Conservation (phyloP, 2,113 vertebrate genomes). For the Brachyistius frenatus region DNA sequence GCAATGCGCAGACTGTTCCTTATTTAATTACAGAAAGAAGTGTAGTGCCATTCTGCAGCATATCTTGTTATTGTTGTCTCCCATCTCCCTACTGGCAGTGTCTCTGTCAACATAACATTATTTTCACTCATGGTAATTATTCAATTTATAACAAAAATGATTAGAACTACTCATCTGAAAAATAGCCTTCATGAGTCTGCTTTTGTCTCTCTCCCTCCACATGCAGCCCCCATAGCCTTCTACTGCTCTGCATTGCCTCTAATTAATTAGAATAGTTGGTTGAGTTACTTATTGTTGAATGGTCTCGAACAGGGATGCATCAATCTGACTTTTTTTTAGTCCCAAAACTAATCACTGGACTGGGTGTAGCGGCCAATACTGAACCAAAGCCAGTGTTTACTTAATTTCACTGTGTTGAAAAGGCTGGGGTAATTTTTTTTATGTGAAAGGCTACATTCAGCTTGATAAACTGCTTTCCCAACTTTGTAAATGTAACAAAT, state of each 20-base stretch:
- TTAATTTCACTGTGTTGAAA: too few relatives aligned
- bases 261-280: not conserved
- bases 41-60: not conserved
- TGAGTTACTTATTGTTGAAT: not conserved
- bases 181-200: conserved; percentile 36
- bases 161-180: conserved; percentile 55
- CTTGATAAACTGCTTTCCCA: too few relatives aligned
- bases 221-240: not conserved
- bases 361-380: too few relatives aligned
- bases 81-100: conserved; percentile 28
- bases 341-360: too few relatives aligned
- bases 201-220: conserved; percentile 1
- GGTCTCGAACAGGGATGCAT: not conserved
- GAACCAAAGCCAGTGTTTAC: too few relatives aligned
- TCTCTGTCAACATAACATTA: conserved; percentile 32
- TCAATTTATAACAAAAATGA: conserved; percentile 54
- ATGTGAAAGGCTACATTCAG: too few relatives aligned
- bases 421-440: too few relatives aligned
- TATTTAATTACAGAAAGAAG: conserved; percentile 36
- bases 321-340: too few relatives aligned
- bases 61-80: conserved; percentile 31
- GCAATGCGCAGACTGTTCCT: conserved; percentile 1
- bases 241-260: not conserved
- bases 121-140: conserved; percentile 58
- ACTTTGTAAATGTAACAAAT: too few relatives aligned